A percentile compares a stretch with the other conserved stretches of the same genome.
Conservation (phyloP, 1,140 invertebrate genomes). For the Drosophila saltans region DNA sequence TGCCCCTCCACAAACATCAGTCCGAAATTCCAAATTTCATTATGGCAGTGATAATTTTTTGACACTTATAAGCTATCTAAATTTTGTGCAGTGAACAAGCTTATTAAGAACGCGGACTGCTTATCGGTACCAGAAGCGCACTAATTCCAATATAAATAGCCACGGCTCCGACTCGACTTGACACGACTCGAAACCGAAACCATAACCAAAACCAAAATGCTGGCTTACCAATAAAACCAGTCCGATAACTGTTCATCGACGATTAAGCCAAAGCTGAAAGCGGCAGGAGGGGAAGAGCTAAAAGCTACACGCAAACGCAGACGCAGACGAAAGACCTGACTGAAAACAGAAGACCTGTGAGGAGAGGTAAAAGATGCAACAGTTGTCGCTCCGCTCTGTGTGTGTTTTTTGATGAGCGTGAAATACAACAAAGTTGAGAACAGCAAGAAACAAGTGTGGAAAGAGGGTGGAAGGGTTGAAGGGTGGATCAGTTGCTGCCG, state of each 20-base stretch:
- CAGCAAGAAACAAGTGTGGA: slow-evolving; percentile 54
- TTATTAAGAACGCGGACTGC: slow-evolving; percentile 62
- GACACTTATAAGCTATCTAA: slow-evolving; percentile 59
- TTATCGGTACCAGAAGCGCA: slow-evolving; percentile 70
- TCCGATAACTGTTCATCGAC: slow-evolving; percentile 79
- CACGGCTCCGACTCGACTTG: slow-evolving; percentile 23
- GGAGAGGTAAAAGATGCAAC: slow-evolving; percentile 53
- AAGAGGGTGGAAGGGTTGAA: slow-evolving; percentile 36
- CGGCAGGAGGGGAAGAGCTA: neutral
- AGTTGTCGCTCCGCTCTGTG: slow-evolving; percentile 63
- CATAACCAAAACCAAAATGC: slow-evolving; percentile 33
- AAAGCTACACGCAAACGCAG: slow-evolving; percentile 63
- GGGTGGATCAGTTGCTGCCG: slow-evolving; percentile 45
- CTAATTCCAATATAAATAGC: slow-evolving; percentile 75
- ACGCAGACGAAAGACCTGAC: slow-evolving; percentile 15
- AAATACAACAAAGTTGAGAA: slow-evolving; percentile 73
- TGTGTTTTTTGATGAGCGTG: slow-evolving; percentile 73
- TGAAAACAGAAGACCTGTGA: slow-evolving; percentile 6
- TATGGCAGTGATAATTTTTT: slow-evolving; percentile 29
- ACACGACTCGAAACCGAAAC: slow-evolving; percentile 67
- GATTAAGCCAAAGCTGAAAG: slow-evolving; percentile 52
- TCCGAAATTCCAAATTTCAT: neutral
- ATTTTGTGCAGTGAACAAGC: slow-evolving; percentile 66
- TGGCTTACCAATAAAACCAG: slow-evolving; percentile 66
- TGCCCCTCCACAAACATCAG: too few species aligned